Evolutionary conservation across 1,140 invertebrate genomes (phyloP).

Genomic region (Temnothorax nylanderi): DNA sequence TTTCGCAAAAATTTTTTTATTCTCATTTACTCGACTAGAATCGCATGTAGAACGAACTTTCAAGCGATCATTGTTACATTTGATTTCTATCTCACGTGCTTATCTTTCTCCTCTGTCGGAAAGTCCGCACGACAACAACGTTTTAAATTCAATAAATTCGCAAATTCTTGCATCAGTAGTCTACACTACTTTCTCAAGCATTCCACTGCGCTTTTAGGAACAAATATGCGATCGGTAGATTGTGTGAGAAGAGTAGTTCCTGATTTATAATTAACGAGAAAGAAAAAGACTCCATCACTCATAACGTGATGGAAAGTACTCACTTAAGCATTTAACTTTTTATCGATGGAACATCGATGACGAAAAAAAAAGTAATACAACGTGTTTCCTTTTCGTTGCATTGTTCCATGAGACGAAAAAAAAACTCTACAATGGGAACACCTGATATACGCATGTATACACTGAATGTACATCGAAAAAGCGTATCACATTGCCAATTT

Average conservation of each 20-base stretch:
- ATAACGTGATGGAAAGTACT: background rate
- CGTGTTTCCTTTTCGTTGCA: constrained; percentile 9
- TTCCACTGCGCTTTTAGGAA: constrained; percentile 30
- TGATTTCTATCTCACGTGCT: background rate
- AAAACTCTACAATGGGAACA: background rate
- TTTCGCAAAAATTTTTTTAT: constrained; percentile 18
- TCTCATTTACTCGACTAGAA: background rate
- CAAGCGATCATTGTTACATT: background rate
- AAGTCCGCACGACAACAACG: background rate
- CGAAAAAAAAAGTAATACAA: background rate
- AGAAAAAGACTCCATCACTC: background rate
- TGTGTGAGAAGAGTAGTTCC: constrained; percentile 27
- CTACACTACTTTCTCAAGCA: constrained; percentile 38
- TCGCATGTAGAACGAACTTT: background rate
- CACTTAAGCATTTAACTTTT: constrained; percentile 41
- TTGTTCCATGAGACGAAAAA: background rate
- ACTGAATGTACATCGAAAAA: constrained; percentile 13
- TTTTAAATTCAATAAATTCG: constrained; percentile 19
- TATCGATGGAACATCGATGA: background rate
- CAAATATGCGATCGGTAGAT: background rate
- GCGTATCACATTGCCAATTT: constrained; percentile 22
- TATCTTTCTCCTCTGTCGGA: background rate
- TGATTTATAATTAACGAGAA: constrained; percentile 1
- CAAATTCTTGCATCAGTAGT: constrained; percentile 14
- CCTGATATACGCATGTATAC: constrained; percentile 9